Conservation (phyloP, 1,140 invertebrate genomes). For the Oscheius sp. region DNA sequence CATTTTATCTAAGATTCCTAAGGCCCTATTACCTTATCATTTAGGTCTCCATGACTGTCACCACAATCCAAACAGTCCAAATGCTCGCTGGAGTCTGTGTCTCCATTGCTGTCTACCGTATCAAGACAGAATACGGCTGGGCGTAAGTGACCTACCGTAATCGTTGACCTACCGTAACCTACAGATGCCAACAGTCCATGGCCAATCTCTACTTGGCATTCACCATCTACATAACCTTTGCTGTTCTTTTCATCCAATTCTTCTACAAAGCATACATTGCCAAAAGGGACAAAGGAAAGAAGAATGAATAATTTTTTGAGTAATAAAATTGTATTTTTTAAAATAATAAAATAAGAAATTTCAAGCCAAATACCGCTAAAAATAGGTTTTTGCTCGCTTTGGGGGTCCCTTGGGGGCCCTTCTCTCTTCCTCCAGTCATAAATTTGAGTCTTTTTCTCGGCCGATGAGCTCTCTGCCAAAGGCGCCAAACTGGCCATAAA, state of each 20-base stretch:
- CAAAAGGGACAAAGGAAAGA: conserved; percentile 23
- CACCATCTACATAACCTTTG: conserved; percentile 79
- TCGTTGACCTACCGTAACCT: background rate
- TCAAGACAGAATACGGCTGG: conserved; percentile 43
- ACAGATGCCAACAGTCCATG: conserved; percentile 77
- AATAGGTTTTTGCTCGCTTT: too few relatives aligned
- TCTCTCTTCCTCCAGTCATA: too few relatives aligned
- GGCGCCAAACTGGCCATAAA: too few relatives aligned
- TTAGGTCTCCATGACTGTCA: conserved; percentile 82
- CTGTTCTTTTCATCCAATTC: conserved; percentile 65
- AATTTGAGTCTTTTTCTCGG: too few relatives aligned
- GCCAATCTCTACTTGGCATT: conserved; percentile 85
- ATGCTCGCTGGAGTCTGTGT: conserved; percentile 92
- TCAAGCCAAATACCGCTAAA: too few relatives aligned
- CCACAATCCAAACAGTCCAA: conserved; percentile 82
- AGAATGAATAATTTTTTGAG: conserved; percentile 20
- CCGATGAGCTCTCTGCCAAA: too few relatives aligned
- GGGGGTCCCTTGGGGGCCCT: too few relatives aligned
- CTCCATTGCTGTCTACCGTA: conserved; percentile 69
- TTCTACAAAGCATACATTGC: conserved; percentile 66
- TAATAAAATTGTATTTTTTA: too few relatives aligned
- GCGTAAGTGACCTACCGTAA: conserved; percentile 13
- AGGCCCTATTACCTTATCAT: background rate
- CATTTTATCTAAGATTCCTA: background rate
- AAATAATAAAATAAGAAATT: too few relatives aligned